Base-by-base conservation (phyloP, 1,140 invertebrate species). In the Parasteatoda tepidariorum region DNA sequence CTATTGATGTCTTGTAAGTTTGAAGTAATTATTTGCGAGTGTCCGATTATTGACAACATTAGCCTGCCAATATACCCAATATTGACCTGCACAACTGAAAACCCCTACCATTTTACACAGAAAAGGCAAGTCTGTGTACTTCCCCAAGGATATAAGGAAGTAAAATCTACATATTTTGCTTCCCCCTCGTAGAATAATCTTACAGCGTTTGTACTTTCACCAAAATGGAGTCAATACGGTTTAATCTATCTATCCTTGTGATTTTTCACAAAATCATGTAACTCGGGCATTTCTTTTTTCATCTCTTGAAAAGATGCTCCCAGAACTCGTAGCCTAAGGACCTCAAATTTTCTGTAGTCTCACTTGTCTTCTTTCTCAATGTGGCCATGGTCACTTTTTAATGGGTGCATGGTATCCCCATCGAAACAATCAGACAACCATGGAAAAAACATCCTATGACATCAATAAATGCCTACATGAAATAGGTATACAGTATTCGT, bases 101-200 rank as follows among this genome's bases (percentile, higher is more conserved):
- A n/a, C n/a, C n/a, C n/a, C n/a, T n/a, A n/a, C n/a, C n/a, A n/a
- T n/a, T n/a, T n/a, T n/a, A n/a, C n/a, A n/a, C n/a, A n/a, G n/a
- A n/a, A n/a, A n/a, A 18, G 38, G 4, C 9, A 13, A 48, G 4
- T 48, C 18, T 1, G 1, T n/a, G 57, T 59, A 26, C 2, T 64
- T 67, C 34, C 64, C 18, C 30, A 67, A 15, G 31, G 18, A 34
- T 67, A 67, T 15, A 67, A 38, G 9, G 30, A 7, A 4, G 64
- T 7, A 11, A 67, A 67, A 67, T 67, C 31, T 30, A 62, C 26
- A 31, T 62, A 62, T 62, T 62, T 62, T 28, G 61, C 61, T 13
- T 28, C 7, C 3, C 7, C 31, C 22, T 38, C 64, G 22, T 34
- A 24, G 33, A 64, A 64, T 11, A 64, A 31, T 9, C 2, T 64